Conservation (phyloP, 2,797 vertebrate species). For the Tarsius wallacei region DNA sequence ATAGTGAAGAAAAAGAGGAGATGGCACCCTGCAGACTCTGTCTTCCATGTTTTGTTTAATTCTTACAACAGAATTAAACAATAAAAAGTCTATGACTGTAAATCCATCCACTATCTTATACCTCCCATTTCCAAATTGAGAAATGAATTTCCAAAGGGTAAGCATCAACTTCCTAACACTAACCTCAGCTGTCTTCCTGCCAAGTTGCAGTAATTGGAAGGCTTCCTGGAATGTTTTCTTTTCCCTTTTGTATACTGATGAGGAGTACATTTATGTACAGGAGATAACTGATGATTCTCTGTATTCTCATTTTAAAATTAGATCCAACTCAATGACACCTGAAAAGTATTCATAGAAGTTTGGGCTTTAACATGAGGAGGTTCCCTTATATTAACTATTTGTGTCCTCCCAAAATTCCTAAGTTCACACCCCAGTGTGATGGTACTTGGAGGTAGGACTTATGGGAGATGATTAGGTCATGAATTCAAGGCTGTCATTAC, state of each 20-base stretch:
- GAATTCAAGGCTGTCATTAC: neutral
- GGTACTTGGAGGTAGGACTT: neutral
- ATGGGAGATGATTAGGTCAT: neutral
- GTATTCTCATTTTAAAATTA: neutral
- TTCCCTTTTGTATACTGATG: neutral
- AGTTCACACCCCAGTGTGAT: neutral
- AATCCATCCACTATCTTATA: neutral
- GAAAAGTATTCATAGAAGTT: neutral
- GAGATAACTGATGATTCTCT: neutral
- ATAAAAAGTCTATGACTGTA: neutral
- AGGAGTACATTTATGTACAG: neutral
- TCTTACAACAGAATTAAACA: constrained; percentile 4
- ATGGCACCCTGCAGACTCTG: neutral
- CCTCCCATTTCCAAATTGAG: neutral
- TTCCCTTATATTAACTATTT: neutral
- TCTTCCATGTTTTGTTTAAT: neutral
- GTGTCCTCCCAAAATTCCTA: neutral
- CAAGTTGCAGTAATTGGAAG: neutral
- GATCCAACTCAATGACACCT: neutral
- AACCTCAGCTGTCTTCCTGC: neutral
- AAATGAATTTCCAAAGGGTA: neutral
- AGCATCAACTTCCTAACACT: neutral
- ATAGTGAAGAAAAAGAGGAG: neutral
- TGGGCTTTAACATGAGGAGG: neutral
- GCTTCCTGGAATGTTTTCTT: neutral